phyloP scores from a whole-genome alignment of 1,140 invertebrate genomes.

The Drosophila santomea region DNA sequence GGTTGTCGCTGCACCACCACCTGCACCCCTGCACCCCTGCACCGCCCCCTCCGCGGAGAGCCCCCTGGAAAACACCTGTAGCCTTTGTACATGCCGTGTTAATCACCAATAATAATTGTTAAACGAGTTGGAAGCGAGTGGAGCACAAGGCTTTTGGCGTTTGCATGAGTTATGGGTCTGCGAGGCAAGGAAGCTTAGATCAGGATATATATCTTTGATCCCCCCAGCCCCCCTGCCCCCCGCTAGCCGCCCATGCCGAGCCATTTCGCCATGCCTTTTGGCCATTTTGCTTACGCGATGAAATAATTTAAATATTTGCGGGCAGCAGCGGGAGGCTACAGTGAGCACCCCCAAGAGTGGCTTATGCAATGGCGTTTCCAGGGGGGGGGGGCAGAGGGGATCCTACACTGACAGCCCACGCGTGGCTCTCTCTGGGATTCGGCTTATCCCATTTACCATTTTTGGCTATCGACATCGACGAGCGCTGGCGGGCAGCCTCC shows the following conservation, averaged over 20 bases:
- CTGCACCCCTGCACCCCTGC: slow-evolving; percentile 3
- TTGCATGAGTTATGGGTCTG: slow-evolving; percentile 70
- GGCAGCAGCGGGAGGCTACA: slow-evolving; percentile 56
- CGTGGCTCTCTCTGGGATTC: slow-evolving; percentile 61
- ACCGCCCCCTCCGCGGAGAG: neutral
- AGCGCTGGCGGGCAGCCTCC: slow-evolving; percentile 35
- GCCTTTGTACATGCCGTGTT: slow-evolving; percentile 76
- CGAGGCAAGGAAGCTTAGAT: slow-evolving; percentile 39
- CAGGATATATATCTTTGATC: slow-evolving; percentile 28
- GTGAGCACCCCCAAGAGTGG: slow-evolving; percentile 69
- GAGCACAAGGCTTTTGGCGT: slow-evolving; percentile 54
- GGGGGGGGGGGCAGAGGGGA: slow-evolving; percentile 9
- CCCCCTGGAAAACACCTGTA: slow-evolving; percentile 25
- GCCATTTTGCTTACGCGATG: slow-evolving; percentile 80
- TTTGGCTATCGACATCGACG: slow-evolving; percentile 78
- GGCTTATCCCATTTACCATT: slow-evolving; percentile 83
- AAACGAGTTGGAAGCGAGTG: slow-evolving; percentile 72
- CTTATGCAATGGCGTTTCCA: slow-evolving; percentile 57
- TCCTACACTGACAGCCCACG: slow-evolving; percentile 72
- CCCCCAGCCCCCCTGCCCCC: neutral
- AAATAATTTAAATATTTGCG: slow-evolving; percentile 83
- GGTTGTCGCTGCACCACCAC: slow-evolving; percentile 55
- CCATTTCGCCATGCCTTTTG: slow-evolving; percentile 58
- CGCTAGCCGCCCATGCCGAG: neutral
- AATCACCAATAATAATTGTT: slow-evolving; percentile 84